A percentile compares a stretch with the other conserved stretches of the same genome.
phyloP scores from a whole-genome alignment of 2,113 vertebrate genomes.

The Python bivittatus region DNA sequence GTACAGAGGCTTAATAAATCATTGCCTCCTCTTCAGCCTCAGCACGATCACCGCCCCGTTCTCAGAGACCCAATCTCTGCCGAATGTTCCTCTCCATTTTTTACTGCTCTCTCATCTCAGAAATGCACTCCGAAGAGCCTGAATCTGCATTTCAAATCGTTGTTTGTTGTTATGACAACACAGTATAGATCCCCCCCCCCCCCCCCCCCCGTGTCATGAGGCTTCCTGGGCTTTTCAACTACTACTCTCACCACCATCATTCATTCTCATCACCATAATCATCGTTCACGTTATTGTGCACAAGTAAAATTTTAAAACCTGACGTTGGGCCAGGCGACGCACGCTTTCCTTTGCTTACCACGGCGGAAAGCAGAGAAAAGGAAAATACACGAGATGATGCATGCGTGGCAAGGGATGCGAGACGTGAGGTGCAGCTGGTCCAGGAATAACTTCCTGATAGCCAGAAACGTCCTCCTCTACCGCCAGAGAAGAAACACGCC shows the following conservation, averaged over 20 bases:
- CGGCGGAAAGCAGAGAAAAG: constrained; percentile 16
- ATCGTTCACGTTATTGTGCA: constrained; percentile 20
- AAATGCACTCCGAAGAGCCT: constrained; percentile 48
- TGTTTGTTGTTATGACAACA: constrained; percentile 80
- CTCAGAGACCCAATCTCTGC: constrained; percentile 46
- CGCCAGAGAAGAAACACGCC: not conserved
- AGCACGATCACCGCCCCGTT: constrained; percentile 54
- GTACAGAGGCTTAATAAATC: constrained; percentile 49
- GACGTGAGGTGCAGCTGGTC: constrained; percentile 23
- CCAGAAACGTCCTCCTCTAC: too few species aligned
- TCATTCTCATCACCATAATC: not conserved
- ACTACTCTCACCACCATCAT: not conserved
- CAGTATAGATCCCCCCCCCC: constrained; percentile 33
- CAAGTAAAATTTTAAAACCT: constrained; percentile 15
- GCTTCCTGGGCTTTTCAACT: constrained; percentile 22
- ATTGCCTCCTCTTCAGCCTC: constrained; percentile 46
- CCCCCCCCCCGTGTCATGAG: constrained; percentile 19
- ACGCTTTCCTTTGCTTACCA: constrained; percentile 28
- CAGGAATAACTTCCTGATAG: not conserved
- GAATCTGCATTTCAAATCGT: constrained; percentile 75
- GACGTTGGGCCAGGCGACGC: constrained; percentile 22
- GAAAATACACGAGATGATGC: not conserved
- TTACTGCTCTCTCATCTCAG: constrained; percentile 47
- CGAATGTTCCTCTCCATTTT: constrained; percentile 58
- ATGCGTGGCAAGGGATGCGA: not conserved